These are phyloP conservation scores for Drosophila yakuba DNA, from an alignment of 1,140 invertebrate genomes.

Conservation along the genomic window DNA sequence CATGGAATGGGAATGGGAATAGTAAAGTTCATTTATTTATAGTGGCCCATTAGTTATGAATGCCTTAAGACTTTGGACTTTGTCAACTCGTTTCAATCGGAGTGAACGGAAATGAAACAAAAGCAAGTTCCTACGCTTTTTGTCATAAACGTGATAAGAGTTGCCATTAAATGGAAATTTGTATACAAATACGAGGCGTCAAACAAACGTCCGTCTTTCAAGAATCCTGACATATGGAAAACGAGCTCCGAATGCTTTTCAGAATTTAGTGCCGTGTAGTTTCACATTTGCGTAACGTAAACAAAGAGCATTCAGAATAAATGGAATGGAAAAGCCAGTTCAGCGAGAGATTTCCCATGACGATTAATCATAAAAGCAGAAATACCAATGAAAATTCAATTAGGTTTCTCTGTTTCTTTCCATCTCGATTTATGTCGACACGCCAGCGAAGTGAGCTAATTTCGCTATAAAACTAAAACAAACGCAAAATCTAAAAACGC, in stretches of 20 bases:
- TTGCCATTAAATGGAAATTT: conserved; percentile 37
- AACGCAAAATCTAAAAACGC: conserved; percentile 56
- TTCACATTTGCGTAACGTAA: conserved; percentile 53
- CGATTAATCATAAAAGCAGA: conserved; percentile 76
- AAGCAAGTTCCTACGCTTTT: conserved; percentile 43
- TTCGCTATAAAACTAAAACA: conserved; percentile 47
- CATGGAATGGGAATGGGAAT: conserved; percentile 1
- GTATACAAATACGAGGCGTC: conserved; percentile 27
- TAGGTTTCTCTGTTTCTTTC: conserved; percentile 50
- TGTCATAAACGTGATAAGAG: conserved; percentile 19
- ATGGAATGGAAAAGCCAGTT: conserved; percentile 29
- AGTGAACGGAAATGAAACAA: conserved; percentile 16
- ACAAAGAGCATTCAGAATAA: conserved; percentile 42
- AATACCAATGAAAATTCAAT: conserved; percentile 78
- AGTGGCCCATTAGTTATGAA: conserved; percentile 33
- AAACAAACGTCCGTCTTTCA: conserved; percentile 66
- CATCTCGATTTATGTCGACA: conserved; percentile 45
- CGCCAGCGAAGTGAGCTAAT: conserved; percentile 56
- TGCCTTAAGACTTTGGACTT: conserved; percentile 36
- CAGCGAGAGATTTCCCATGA: conserved; percentile 64
- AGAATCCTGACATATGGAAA: conserved; percentile 52
- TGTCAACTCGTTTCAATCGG: conserved; percentile 55
- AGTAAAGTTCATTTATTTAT: conserved; percentile 53
- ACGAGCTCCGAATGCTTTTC: conserved; percentile 35
- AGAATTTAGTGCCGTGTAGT: conserved; percentile 52